Evolutionary conservation across 2,797 vertebrate species (phyloP).

Genomic region (Acanthurus leucopareius): DNA sequence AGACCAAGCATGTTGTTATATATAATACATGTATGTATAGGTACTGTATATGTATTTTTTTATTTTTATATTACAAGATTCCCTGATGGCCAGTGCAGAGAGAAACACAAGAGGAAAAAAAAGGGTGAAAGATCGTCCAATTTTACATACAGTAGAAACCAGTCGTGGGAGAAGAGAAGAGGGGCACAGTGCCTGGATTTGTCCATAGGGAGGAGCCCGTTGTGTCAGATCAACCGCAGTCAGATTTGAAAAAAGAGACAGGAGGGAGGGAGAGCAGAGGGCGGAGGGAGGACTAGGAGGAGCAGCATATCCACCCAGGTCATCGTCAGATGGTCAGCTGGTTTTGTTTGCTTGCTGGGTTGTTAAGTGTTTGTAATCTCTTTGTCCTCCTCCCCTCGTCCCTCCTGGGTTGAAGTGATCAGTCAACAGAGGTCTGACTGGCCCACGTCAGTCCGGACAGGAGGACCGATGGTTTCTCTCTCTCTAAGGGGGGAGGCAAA

Average conservation of each 20-base stretch:
- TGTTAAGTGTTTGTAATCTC: constrained; percentile 61
- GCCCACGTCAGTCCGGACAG: constrained; percentile 51
- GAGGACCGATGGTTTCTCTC: constrained; percentile 42
- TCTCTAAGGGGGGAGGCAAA: constrained; percentile 41
- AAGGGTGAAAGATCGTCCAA: constrained; percentile 48
- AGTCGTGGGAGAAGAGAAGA: constrained; percentile 49
- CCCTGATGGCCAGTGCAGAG: constrained; percentile 90
- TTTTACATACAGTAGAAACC: constrained; percentile 74
- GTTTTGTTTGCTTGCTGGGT: constrained; percentile 72
- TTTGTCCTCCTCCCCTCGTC: constrained; percentile 57
- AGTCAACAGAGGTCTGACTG: constrained; percentile 58
- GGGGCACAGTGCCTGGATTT: constrained; percentile 69
- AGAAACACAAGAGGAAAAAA: constrained; percentile 79
- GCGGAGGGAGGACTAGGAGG: constrained; percentile 45
- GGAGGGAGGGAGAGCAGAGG: constrained; percentile 40
- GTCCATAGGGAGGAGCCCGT: constrained; percentile 84
- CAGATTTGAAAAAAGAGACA: constrained; percentile 82
- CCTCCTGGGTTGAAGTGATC: constrained; percentile 61
- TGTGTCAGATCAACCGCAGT: constrained; percentile 89
- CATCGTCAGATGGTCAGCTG: constrained; percentile 52
- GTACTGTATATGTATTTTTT: constrained; percentile 72
- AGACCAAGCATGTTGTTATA: constrained; percentile 29
- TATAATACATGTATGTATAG: constrained; percentile 78
- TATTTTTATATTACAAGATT: constrained; percentile 86
- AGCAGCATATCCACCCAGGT: constrained; percentile 42